Evolutionary conservation across 2,888 invertebrate genomes (phyloP).

Genomic region (Endotricha flammealis): DNA sequence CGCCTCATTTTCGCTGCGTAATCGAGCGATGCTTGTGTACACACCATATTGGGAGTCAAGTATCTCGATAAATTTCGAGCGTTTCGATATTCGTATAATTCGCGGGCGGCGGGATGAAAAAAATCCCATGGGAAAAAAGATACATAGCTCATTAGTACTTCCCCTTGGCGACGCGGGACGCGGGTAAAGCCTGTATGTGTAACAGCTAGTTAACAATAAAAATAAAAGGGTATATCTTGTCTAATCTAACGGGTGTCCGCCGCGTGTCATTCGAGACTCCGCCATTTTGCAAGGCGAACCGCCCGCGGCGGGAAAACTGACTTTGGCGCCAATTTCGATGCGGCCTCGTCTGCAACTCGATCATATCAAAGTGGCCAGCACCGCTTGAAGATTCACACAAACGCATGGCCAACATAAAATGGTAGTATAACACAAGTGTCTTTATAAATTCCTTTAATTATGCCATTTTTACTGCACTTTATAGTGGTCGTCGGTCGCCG

Average conservation of each 20-base stretch:
- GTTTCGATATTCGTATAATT: too few relatives aligned
- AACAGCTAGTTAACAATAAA: too few relatives aligned
- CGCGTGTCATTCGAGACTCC: constrained; percentile 70
- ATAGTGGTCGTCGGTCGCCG: constrained; percentile 37
- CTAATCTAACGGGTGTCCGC: constrained; percentile 35
- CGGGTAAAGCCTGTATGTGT: too few relatives aligned
- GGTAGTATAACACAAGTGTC: constrained; percentile 41
- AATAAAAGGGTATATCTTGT: constrained; percentile 45
- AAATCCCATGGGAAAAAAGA: too few relatives aligned
- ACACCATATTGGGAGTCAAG: too few relatives aligned
- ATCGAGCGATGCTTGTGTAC: too few relatives aligned
- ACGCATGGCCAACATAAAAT: constrained; percentile 34
- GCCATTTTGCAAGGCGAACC: constrained; percentile 75
- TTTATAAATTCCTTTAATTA: constrained; percentile 70
- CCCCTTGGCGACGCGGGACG: too few relatives aligned
- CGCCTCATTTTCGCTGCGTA: too few relatives aligned
- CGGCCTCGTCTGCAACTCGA: constrained; percentile 44
- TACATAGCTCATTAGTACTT: too few relatives aligned
- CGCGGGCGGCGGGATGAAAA: too few relatives aligned
- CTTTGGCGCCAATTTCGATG: constrained; percentile 74
- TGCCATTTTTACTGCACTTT: constrained; percentile 63
- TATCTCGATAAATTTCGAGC: too few relatives aligned
- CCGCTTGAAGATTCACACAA: constrained; percentile 18
- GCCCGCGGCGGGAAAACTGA: constrained; percentile 71
- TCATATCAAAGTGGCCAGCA: constrained; percentile 35